phyloP scores from a whole-genome alignment of 1,140 invertebrate genomes.

The Saxidomus purpurata region DNA sequence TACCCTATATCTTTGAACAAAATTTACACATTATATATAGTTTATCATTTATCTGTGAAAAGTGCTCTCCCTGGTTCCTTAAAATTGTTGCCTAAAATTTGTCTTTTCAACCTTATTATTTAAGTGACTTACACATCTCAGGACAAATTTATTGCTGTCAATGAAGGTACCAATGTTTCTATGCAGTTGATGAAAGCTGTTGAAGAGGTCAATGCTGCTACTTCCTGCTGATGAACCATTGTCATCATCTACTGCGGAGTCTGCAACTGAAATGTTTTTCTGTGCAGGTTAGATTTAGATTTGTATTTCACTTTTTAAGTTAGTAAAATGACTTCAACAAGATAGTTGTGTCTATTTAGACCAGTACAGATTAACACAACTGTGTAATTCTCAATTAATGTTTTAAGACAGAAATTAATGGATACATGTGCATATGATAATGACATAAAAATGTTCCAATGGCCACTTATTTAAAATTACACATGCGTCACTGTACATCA shows the following conservation, averaged over 20 bases:
- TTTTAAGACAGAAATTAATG: not conserved
- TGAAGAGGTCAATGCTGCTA: not conserved
- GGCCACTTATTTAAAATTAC: too few species aligned
- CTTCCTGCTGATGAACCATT: constrained; percentile 7
- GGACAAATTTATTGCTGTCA: constrained; percentile 32
- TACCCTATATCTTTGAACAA: too few species aligned
- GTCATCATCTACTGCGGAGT: not conserved
- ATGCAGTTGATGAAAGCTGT: constrained; percentile 20
- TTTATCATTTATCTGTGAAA: not conserved
- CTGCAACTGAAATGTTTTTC: constrained; percentile 20
- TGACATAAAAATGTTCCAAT: not conserved
- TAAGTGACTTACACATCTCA: constrained; percentile 49
- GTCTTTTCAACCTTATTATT: too few species aligned
- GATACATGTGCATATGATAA: not conserved
- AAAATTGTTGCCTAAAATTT: not conserved
- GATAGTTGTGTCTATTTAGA: too few species aligned
- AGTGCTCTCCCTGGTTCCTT: not conserved
- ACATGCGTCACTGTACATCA: too few species aligned
- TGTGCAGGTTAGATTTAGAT: too few species aligned
- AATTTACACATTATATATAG: too few species aligned
- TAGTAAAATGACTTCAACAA: too few species aligned
- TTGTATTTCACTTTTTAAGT: too few species aligned
- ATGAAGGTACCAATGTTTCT: constrained; percentile 46
- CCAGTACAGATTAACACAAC: too few species aligned
- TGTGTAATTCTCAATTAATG: not conserved